phyloP scores from a whole-genome alignment of 2,113 vertebrate species.

The Rhabdomys dilectus region DNA sequence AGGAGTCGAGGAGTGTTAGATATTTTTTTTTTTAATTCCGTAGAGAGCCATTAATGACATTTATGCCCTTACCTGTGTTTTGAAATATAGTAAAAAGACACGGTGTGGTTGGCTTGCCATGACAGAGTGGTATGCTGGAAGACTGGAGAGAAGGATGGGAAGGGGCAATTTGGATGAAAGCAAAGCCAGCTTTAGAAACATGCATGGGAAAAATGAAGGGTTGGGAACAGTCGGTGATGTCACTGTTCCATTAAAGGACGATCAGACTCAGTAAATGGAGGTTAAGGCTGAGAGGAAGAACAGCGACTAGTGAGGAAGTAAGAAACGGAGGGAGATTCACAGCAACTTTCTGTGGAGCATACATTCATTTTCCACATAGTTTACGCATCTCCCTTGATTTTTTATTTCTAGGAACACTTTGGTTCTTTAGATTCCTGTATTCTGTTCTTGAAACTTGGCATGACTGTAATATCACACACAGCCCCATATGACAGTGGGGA shows the following conservation, averaged over 20 bases:
- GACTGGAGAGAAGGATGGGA: not conserved
- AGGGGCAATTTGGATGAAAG: not conserved
- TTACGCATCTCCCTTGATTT: not conserved
- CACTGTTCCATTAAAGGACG: not conserved
- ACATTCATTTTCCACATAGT: not conserved
- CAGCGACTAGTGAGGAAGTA: not conserved
- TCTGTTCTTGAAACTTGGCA: not conserved
- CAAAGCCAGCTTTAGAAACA: not conserved
- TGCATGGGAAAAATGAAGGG: not conserved
- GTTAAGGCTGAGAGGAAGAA: not conserved
- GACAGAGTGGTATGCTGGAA: not conserved
- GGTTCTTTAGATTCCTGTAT: not conserved
- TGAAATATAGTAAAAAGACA: not conserved
- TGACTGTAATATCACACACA: not conserved
- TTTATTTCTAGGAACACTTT: conserved; percentile 14
- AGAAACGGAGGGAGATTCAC: not conserved
- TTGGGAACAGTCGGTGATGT: not conserved
- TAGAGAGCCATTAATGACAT: not conserved
- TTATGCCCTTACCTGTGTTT: not conserved
- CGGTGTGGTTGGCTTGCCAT: too few species aligned
- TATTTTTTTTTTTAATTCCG: not conserved
- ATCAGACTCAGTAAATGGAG: not conserved
- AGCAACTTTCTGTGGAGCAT: not conserved
- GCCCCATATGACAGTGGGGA: not conserved
- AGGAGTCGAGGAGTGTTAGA: not conserved